Percentiles rank a stretch among this genome's conserved stretches.
These are phyloP conservation scores for Idaea biselata DNA, from an alignment of 2,888 invertebrate species.

Conservation along the genomic window DNA sequence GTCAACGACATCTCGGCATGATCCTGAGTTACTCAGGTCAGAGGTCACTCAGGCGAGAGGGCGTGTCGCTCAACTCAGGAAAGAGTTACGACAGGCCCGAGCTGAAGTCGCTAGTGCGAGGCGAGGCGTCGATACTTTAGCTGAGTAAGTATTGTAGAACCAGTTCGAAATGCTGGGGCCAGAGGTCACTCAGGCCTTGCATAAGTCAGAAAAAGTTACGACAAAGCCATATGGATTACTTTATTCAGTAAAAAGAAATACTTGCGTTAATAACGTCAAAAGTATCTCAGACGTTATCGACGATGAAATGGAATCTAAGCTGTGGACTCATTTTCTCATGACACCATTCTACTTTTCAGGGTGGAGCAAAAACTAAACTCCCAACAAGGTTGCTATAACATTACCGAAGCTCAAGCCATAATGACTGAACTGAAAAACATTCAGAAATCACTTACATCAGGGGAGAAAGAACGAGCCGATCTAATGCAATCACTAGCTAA, in stretches of 20 bases:
- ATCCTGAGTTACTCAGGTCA: conserved; percentile 94
- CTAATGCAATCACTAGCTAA: conserved; percentile 96
- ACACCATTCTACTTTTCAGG: conserved; percentile 69
- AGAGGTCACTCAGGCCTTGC: no score
- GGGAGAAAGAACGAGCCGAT: conserved; percentile 96
- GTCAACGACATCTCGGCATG: conserved; percentile 94
- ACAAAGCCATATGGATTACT: no score
- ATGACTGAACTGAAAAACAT: conserved; percentile 95
- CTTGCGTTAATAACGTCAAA: no score
- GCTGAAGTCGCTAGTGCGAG: conserved; percentile 96
- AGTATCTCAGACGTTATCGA: no score
- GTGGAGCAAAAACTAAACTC: conserved; percentile 94
- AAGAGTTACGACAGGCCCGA: conserved; percentile 94
- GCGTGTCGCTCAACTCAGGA: conserved; percentile 92
- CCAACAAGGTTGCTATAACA: conserved; percentile 93
- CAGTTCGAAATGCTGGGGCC: background rate
- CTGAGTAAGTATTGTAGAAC: conserved; percentile 84
- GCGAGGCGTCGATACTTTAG: conserved; percentile 94
- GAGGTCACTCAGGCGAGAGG: conserved; percentile 95
- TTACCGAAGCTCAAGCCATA: conserved; percentile 97
- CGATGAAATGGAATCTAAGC: background rate
- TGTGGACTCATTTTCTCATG: background rate
- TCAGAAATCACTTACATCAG: conserved; percentile 93
- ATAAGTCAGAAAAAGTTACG: background rate
- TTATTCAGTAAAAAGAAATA: no score